phyloP scores from a whole-genome alignment of 2,113 vertebrate genomes.

The Malurus elegans region DNA sequence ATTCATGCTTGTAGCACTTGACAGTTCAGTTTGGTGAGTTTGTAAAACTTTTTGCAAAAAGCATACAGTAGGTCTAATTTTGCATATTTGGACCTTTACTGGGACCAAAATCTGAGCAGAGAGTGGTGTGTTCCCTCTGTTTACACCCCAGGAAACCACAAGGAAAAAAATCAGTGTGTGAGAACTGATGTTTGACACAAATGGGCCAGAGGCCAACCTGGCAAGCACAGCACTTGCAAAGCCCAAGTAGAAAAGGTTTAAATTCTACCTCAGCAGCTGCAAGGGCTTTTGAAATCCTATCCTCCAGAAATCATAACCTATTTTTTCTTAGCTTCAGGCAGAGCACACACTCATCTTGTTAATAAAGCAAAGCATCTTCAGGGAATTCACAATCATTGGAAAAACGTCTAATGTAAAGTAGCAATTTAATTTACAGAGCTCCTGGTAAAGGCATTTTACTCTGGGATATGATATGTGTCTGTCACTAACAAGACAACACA shows the following conservation, averaged over 20 bases:
- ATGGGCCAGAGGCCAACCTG: neutral
- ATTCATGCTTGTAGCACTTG: neutral
- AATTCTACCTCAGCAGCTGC: neutral
- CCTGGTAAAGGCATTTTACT: neutral
- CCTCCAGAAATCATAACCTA: neutral
- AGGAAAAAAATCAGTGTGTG: neutral
- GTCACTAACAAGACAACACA: neutral
- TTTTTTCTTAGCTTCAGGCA: neutral
- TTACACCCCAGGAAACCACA: neutral
- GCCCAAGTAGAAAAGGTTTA: neutral
- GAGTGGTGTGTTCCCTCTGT: neutral
- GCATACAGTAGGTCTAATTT: neutral
- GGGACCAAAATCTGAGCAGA: neutral
- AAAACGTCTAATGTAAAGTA: neutral
- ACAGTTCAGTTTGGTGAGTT: neutral
- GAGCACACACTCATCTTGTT: neutral
- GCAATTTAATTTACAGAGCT: neutral
- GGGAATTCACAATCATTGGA: neutral
- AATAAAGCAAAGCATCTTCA: conserved; percentile 5
- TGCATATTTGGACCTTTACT: neutral
- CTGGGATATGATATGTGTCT: neutral
- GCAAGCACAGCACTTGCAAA: neutral
- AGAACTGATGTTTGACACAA: neutral
- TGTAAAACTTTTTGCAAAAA: neutral
- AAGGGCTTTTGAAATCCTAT: neutral